Evolutionary conservation across 1,140 invertebrate species (phyloP), one percentile per base, ranked within the genome.

Genomic region (Hirudo medicinalis): DNA sequence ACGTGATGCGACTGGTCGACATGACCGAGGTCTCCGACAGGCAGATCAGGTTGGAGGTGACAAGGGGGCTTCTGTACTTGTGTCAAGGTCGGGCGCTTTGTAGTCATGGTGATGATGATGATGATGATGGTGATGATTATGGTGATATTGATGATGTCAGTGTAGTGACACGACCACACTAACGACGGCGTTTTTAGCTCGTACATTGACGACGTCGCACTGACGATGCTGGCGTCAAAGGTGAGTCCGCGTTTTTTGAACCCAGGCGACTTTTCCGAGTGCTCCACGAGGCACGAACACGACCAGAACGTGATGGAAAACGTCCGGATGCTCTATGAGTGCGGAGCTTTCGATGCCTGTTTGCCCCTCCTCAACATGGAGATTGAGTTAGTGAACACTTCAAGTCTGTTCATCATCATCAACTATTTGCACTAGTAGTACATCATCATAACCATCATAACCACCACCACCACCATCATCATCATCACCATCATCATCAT

Each of bases 331-430:
- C 83, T 97, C 0, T 93, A 94, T 79, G 87, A 92, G 76, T 87
- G 89, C 82, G 94, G 93, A 27, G 86, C 91, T 54, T 96, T 95
- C 83, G 82, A 86, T 71, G 88, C 90, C 2, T 92, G 97, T 81
- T 87, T 94, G 43, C 91, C 97, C 80, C 84, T 97, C 67, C 83
- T 98, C 69, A 91, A 92, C 79, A 89, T 96, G 82, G 94, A 97
- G 86, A 92, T 94, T 69, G 92, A 96, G 85, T 90, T 85, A 81
- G 86, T 78, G 54, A 22, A 53, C 55, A n/a, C 27, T 6, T 15
- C 27, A 9, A 60, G 4, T 4, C 4, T 22, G 15, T 6, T 6
- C 27, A 22, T 60, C 57, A 6, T 8, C n/a, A 22, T 22, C 27
- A 29, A 60, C n/a, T 4, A 6, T 22, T 60, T 5, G 4, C 27